Evolutionary conservation across 2,888 invertebrate genomes (phyloP).

Genomic region (Agrotis segetum): DNA sequence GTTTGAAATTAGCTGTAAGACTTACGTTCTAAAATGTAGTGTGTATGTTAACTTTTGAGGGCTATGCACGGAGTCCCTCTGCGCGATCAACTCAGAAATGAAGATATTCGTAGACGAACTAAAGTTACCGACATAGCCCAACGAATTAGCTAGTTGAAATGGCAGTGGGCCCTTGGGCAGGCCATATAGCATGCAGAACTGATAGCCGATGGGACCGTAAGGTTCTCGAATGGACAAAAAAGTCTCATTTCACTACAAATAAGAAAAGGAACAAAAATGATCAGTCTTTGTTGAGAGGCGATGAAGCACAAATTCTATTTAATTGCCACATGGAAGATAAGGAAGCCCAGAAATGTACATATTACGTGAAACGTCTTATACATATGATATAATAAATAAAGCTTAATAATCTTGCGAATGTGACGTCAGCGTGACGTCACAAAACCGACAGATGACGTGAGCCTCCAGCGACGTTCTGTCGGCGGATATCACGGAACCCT

Average conservation of each 20-base stretch:
- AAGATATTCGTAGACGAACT: too few species aligned
- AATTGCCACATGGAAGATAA: slow-evolving; percentile 21
- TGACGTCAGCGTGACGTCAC: slow-evolving; percentile 67
- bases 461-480: slow-evolving; percentile 70
- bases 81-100: too few species aligned
- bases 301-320: slow-evolving; percentile 13
- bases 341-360: slow-evolving; percentile 27
- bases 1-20: too few species aligned
- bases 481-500: slow-evolving; percentile 60
- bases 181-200: too few species aligned
- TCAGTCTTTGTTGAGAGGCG: neutral
- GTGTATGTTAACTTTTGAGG: too few species aligned
- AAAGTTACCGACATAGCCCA: too few species aligned
- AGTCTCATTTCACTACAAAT: neutral
- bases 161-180: too few species aligned
- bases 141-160: too few species aligned
- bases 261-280: neutral
- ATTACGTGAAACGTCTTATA: slow-evolving; percentile 31
- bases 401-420: slow-evolving; percentile 65
- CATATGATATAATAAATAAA: slow-evolving; percentile 60
- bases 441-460: slow-evolving; percentile 62
- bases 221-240: too few species aligned
- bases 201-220: too few species aligned
- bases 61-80: too few species aligned
- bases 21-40: too few species aligned